A percentile compares a stretch with the other conserved stretches of the same genome.
Conservation (phyloP, 2,797 vertebrate genomes). For the Pelobates cultripes region DNA sequence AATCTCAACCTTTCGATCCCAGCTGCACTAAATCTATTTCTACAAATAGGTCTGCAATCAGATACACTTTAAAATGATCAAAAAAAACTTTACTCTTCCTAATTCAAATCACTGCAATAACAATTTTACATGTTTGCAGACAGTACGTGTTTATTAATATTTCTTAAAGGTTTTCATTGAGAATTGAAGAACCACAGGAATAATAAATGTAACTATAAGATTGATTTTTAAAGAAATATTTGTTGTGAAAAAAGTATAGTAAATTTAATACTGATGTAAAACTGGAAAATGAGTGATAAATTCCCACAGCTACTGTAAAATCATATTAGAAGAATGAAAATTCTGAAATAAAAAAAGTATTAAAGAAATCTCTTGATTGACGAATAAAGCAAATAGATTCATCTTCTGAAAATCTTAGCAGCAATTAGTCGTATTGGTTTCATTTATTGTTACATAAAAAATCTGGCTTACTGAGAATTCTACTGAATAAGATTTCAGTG, state of each 20-base stretch:
- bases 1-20: neutral
- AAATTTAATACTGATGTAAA: slow-evolving; percentile 43
- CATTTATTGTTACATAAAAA: slow-evolving; percentile 86
- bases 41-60: neutral
- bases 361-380: slow-evolving; percentile 83
- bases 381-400: slow-evolving; percentile 81
- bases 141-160: slow-evolving; percentile 41
- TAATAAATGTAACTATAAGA: slow-evolving; percentile 43
- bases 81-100: neutral
- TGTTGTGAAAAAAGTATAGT: slow-evolving; percentile 33
- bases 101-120: slow-evolving; percentile 12
- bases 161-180: slow-evolving; percentile 42
- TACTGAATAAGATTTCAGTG: slow-evolving; percentile 82
- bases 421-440: slow-evolving; percentile 83
- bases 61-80: neutral
- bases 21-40: neutral
- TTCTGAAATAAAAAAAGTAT: slow-evolving; percentile 83
- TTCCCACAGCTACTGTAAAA: slow-evolving; percentile 76
- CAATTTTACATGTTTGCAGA: neutral
- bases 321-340: slow-evolving; percentile 80
- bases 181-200: slow-evolving; percentile 37
- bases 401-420: slow-evolving; percentile 82
- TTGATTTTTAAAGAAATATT: slow-evolving; percentile 44
- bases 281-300: slow-evolving; percentile 31
- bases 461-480: slow-evolving; percentile 83